These are phyloP conservation scores for Pelobates fuscus DNA, from an alignment of 2,113 vertebrate genomes.

Conservation along the genomic window DNA sequence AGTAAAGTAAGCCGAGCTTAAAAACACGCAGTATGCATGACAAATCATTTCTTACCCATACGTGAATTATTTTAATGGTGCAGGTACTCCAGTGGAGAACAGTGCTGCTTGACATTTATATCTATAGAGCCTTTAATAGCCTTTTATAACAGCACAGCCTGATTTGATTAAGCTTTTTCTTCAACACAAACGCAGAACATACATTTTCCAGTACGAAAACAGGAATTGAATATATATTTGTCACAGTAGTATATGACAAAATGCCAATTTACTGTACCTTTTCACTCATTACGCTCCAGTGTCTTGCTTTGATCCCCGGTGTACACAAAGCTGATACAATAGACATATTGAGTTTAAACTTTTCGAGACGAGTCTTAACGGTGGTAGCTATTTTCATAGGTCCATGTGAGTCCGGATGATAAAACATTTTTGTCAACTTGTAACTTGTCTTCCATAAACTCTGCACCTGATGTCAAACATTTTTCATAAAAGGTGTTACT, in stretches of 20 bases:
- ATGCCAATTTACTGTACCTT: slow-evolving; percentile 52
- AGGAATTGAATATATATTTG: slow-evolving; percentile 12
- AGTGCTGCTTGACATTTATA: no score
- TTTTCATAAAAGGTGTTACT: slow-evolving; percentile 46
- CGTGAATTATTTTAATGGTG: no score
- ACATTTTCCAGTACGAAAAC: slow-evolving; percentile 19
- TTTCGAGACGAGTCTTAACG: slow-evolving; percentile 54
- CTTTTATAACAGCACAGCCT: not conserved
- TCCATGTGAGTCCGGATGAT: slow-evolving; percentile 40
- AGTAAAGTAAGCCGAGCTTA: no score
- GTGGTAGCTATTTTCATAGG: slow-evolving; percentile 51
- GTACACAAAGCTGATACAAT: slow-evolving; percentile 47
- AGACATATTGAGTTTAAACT: slow-evolving; percentile 55
- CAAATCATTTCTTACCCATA: no score
- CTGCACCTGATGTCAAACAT: slow-evolving; percentile 37
- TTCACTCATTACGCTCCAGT: slow-evolving; percentile 49
- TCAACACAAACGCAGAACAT: not conserved
- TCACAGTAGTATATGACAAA: slow-evolving; percentile 24
- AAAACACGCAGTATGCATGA: no score
- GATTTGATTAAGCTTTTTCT: slow-evolving; percentile 25
- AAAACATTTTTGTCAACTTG: slow-evolving; percentile 55
- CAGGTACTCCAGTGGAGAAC: no score
- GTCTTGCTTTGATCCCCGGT: slow-evolving; percentile 50
- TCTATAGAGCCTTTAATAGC: no score
- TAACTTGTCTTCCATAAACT: slow-evolving; percentile 56